Conservation (phyloP, 1,140 invertebrate genomes). For the Galendromus occidentalis region DNA sequence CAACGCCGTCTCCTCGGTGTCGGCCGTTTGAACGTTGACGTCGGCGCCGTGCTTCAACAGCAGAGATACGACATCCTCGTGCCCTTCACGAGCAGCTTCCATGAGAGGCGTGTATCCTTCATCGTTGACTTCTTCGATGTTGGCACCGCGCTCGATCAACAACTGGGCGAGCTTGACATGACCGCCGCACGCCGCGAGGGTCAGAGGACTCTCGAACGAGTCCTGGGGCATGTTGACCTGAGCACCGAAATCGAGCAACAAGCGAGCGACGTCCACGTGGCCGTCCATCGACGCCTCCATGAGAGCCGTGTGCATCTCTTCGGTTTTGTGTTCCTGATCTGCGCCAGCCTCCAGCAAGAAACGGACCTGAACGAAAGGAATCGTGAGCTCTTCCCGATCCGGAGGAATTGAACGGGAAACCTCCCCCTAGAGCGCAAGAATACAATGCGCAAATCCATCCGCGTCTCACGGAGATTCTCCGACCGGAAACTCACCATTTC, state of each 20-base stretch:
- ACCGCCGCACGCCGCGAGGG: slow-evolving; percentile 89
- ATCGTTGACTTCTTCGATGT: slow-evolving; percentile 96
- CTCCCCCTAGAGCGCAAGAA: too few species aligned
- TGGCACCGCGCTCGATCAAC: slow-evolving; percentile 83
- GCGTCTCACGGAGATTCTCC: too few species aligned
- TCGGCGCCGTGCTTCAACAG: slow-evolving; percentile 79
- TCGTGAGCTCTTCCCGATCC: too few species aligned
- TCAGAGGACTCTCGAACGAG: slow-evolving; percentile 95
- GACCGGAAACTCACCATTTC: slow-evolving; percentile 46
- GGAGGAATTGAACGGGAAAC: too few species aligned
- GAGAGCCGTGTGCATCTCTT: slow-evolving; percentile 97
- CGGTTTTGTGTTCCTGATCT: slow-evolving; percentile 90
- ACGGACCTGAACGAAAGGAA: slow-evolving; percentile 35
- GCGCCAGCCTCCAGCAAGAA: slow-evolving; percentile 81
- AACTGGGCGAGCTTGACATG: slow-evolving; percentile 89
- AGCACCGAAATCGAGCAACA: slow-evolving; percentile 84
- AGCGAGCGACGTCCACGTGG: slow-evolving; percentile 80
- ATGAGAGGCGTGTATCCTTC: slow-evolving; percentile 97
- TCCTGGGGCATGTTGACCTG: slow-evolving; percentile 98
- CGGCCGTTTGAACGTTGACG: slow-evolving; percentile 93
- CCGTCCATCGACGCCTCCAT: slow-evolving; percentile 99
- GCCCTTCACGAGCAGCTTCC: slow-evolving; percentile 93
- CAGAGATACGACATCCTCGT: slow-evolving; percentile 91
- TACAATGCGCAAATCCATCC: too few species aligned
- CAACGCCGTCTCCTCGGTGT: slow-evolving; percentile 91